Percentiles rank a stretch among this genome's conserved stretches.
phyloP scores from a whole-genome alignment of 2,888 invertebrate species.

The Eilema sororculum region DNA sequence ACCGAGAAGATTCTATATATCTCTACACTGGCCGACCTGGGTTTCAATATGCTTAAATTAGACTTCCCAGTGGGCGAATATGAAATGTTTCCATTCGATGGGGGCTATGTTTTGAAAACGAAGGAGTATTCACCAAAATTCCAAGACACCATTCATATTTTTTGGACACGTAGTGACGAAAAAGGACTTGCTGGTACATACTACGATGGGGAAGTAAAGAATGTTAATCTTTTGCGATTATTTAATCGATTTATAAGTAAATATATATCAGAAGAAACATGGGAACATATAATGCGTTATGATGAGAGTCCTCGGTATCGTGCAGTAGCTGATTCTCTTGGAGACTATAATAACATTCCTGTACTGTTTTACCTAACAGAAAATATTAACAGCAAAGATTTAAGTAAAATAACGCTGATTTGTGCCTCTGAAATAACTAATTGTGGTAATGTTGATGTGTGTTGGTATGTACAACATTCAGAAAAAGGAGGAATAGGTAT shows the following conservation, averaged over 20 bases:
- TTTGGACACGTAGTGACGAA: background rate
- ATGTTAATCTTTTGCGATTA: background rate
- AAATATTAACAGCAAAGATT: background rate
- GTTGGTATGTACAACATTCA: background rate
- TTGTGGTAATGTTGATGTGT: conserved; percentile 1
- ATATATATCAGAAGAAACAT: background rate
- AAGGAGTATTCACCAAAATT: background rate
- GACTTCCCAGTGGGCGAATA: conserved; percentile 3
- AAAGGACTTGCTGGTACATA: background rate
- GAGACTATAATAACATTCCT: background rate
- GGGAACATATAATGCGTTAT: no score
- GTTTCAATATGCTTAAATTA: background rate
- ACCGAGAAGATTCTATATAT: background rate
- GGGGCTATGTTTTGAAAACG: background rate
- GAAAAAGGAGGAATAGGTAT: background rate
- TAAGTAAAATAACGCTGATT: background rate
- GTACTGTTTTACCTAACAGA: background rate
- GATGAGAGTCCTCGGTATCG: background rate
- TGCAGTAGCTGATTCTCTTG: background rate
- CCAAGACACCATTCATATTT: background rate
- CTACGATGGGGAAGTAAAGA: background rate
- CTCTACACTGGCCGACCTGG: background rate
- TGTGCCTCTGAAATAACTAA: background rate
- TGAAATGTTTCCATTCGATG: background rate
- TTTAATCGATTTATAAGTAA: background rate